Base-by-base conservation (phyloP, 1,140 invertebrate genomes). In the Copidosoma floridanum region DNA sequence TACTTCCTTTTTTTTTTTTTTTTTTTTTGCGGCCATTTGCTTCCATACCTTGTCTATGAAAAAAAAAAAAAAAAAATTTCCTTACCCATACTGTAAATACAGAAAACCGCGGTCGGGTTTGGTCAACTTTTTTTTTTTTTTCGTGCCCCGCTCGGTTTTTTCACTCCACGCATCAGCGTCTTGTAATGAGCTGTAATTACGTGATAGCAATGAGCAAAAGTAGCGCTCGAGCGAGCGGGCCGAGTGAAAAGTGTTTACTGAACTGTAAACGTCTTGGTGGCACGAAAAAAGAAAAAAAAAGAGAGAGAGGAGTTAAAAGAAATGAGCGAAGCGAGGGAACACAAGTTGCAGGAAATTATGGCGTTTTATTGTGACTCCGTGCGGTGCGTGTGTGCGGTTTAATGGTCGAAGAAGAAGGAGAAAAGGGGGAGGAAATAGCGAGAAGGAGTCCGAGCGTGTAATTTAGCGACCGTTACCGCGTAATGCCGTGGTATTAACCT, bases 401-500 rank as follows among this genome's bases (percentile, higher is more conserved):
- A 41, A 20, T n/a, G 40, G n/a, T 8, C 32, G 14, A 41, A n/a
- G 18, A 41, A 41, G 40, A 41, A n/a, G n/a, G 40, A 8, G 40
- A 8, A n/a, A 41, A n/a, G 18, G 10, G 29, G 11, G 12, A 6
- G 2, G 12, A 12, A 12, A 24, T 12, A 48, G 23, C 1, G n/a
- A 7, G 7, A 47, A 2, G 29, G 16, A 11, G 1, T 58, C 51
- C 18, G 23, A 29, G 37, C 32, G 23, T 46, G 47, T 12, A 55
- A 56, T 57, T 62, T 56, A 11, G 27, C 37, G 38, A 57, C 46
- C 46, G 46, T 57, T 51, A 38, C 35, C 23, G n/a, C n/a, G 8
- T 57, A 56, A 62, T 61, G 16, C 53, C 23, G 23, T 32, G 29
- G 21, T 50, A 62, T 56, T 56, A 62, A 56, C 53, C 53, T 62